These are phyloP conservation scores for Zelleria hepariella DNA, from an alignment of 2,888 invertebrate species.

Conservation along the genomic window DNA sequence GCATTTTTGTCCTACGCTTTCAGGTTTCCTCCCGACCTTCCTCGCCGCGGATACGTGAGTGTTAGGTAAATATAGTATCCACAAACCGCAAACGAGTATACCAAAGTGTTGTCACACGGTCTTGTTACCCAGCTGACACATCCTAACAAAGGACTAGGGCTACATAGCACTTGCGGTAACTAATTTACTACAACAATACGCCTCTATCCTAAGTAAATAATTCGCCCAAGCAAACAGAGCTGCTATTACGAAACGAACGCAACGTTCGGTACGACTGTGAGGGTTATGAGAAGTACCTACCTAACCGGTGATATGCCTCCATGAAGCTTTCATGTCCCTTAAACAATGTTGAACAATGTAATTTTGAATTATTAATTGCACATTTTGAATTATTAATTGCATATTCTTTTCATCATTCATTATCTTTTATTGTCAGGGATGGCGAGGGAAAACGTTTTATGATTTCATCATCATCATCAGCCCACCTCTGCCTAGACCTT, in stretches of 20 bases:
- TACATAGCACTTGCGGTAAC: neutral
- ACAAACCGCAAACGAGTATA: neutral
- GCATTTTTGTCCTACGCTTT: no score
- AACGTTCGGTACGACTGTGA: no score
- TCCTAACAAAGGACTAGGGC: neutral
- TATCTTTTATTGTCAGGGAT: neutral
- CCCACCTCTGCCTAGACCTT: neutral
- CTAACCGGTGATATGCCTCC: no score
- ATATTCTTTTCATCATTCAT: neutral
- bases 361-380: neutral
- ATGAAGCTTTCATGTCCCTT: no score
- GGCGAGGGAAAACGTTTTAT: neutral
- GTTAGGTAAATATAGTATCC: no score
- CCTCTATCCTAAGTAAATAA: neutral
- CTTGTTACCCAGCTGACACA: neutral
- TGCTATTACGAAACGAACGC: neutral
- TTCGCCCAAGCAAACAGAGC: neutral
- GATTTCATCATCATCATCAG: neutral
- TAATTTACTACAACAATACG: neutral
- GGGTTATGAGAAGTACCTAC: no score
- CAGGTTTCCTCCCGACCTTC: neutral
- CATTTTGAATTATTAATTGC: neutral
- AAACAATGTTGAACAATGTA: no score
- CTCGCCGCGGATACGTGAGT: no score
- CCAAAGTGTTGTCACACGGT: neutral